phyloP scores from a whole-genome alignment of 2,888 invertebrate species.

The Tanytarsus gracilentus region DNA sequence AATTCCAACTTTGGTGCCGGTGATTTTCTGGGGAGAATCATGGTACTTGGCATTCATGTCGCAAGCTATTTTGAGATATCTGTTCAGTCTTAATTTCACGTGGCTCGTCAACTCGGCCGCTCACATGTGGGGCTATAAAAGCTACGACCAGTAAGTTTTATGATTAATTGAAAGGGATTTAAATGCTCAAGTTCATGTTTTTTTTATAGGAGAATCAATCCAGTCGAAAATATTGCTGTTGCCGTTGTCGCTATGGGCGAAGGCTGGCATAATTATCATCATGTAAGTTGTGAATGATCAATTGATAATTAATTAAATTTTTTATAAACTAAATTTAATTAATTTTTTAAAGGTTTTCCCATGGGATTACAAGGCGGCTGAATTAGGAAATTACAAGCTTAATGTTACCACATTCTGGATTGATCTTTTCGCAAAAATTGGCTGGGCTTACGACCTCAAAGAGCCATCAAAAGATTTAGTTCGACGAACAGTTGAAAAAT shows the following conservation, averaged over 20 bases:
- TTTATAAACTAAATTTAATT: conserved; percentile 52
- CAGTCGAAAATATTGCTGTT: conserved; percentile 66
- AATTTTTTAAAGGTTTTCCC: conserved; percentile 92
- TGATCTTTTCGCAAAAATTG: conserved; percentile 59
- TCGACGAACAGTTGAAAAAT: conserved; percentile 47
- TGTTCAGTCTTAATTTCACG: conserved; percentile 67
- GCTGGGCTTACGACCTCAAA: conserved; percentile 71
- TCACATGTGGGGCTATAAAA: conserved; percentile 68
- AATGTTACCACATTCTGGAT: conserved; percentile 63
- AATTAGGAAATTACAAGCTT: conserved; percentile 59
- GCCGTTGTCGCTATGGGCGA: conserved; percentile 68
- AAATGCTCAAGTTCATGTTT: background rate
- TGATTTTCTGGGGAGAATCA: conserved; percentile 60
- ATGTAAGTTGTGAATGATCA: conserved; percentile 38
- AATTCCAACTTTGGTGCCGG: conserved; percentile 61
- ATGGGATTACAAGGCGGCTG: conserved; percentile 86
- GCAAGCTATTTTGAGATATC: conserved; percentile 61
- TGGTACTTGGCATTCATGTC: conserved; percentile 57
- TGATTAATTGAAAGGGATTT: background rate
- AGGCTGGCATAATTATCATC: conserved; percentile 93
- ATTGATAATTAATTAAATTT: background rate
- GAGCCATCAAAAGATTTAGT: conserved; percentile 51
- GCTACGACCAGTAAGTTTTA: conserved; percentile 57
- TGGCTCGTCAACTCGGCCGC: conserved; percentile 77
- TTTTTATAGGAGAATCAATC: conserved; percentile 58